These are phyloP conservation scores for Aramus guarauna DNA, from an alignment of 2,113 vertebrate genomes.

Conservation along the genomic window DNA sequence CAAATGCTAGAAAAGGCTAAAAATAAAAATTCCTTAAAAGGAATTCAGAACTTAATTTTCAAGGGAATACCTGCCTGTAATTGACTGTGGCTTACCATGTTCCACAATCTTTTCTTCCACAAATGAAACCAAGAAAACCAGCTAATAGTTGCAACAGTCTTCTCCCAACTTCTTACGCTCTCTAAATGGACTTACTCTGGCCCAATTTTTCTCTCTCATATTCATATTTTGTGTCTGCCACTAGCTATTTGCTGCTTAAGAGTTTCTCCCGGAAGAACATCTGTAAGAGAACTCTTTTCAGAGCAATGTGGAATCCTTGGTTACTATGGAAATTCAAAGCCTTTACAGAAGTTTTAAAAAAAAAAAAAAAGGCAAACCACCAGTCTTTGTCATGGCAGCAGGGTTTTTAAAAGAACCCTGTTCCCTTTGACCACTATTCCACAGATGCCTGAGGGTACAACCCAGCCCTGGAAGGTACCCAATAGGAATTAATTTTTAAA, in stretches of 20 bases:
- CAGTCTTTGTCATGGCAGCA: background rate
- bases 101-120: background rate
- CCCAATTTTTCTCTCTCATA: background rate
- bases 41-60: background rate
- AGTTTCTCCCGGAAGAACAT: background rate
- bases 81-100: background rate
- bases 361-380: background rate
- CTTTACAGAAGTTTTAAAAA: background rate
- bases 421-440: constrained; percentile 58
- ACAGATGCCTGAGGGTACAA: constrained; percentile 46
- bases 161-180: background rate
- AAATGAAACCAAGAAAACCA: background rate
- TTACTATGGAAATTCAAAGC: background rate
- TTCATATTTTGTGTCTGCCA: background rate
- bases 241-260: background rate
- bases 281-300: background rate
- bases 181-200: background rate
- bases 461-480: constrained; percentile 33
- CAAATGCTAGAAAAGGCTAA: background rate
- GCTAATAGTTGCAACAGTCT: background rate
- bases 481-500: constrained; percentile 43
- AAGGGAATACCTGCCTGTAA: background rate
- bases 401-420: background rate
- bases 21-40: background rate
- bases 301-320: background rate